Base-by-base conservation (phyloP, 2,113 vertebrate genomes). In the Forbesichthys papilliferus region DNA sequence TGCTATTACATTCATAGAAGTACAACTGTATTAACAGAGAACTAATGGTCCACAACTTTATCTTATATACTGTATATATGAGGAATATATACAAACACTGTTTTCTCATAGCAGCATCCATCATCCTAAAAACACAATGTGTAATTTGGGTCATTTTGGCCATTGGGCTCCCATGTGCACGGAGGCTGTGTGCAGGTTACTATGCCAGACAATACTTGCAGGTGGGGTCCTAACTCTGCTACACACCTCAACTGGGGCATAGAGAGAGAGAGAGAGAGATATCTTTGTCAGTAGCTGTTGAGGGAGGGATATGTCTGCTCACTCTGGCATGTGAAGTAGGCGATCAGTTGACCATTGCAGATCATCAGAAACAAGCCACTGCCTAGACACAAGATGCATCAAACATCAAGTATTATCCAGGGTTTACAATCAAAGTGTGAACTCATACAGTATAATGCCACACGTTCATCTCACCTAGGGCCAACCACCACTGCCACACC, bases 401-500 rank as follows among this genome's bases (percentile, higher is more conserved):
- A 10, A 70, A 11, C 65, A 20, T 36, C 20, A 11, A 33, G 9
- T 33, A 27, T 33, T 1, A 58, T 33, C 11, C 56, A 58, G 18
- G 5, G 20, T 20, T 10, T 6, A 58, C 3, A 1, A 33, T 11
- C 3, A 9, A 18, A 12, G 1, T 33, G 11, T 11, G 36, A 58
- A 16, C 20, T 54, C 53, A 54, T 53, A 27, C 6, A 3, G 18
- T 12, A 13, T 61, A 3, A 36, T 33, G 11, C 5, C 11, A 13
- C 0, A n/a, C 14, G 12, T 73, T 72, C 16, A 8, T 63, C 75
- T 88, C 93, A 96, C 93, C 93, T 92, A 97, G 87, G 70, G 93
- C 94, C 78, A 93, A 80, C 94, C 94, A 96, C 94, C 95, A 95
- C 74, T 95, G 93, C 85, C 93, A 91, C 57, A 86, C 91, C 82